Evolutionary conservation across 2,797 vertebrate genomes (phyloP), one percentile per base, ranked within the genome.

Genomic region (Tragopan temminckii): DNA sequence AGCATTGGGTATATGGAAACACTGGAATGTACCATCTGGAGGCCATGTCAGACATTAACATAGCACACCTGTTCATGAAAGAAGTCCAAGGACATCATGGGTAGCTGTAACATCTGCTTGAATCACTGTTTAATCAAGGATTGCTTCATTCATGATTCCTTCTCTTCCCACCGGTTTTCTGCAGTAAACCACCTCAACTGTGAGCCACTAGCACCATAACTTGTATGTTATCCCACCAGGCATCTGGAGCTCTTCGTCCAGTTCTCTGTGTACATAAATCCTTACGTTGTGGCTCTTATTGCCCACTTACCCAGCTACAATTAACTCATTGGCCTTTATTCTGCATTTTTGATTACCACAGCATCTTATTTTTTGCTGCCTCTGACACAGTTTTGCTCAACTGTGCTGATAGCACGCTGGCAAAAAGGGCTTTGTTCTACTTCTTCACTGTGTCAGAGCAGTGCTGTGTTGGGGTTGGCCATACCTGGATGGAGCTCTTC

Each of bases 331-430:
- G 92, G 35, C 80, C 83, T 40, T 88, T 64, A 24, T 66, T 88
- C 33, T 59, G 5, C 38, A 36, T 80, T 94, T 93, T 83, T 84
- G 89, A 89, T 95, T 93, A 88, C 62, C 78, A 13, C 70, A 88
- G 52, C 86, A 29, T 89, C 59, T 53, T 53, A 18, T 53, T 94
- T 90, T 68, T 90, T 67, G 76, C 36, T 46, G 61, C 89, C 82
- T 93, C 91, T 95, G 90, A 77, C 94, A 92, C 57, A 92, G 80
- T 90, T 63, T 89, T 92, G 33, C 90, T 69, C 90, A 95, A 94
- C 48, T 58, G 12, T 20, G 5, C 78, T 96, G 31, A 13, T 78
- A 84, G 52, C 27, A 31, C 63, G 58, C 80, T 92, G 80, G 67
- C 82, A 91, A 67, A 90, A 87, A 74, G 46, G 31, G 55, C 42